Evolutionary conservation across 2,888 invertebrate species (phyloP).

Genomic region (Polymixis flavicincta): DNA sequence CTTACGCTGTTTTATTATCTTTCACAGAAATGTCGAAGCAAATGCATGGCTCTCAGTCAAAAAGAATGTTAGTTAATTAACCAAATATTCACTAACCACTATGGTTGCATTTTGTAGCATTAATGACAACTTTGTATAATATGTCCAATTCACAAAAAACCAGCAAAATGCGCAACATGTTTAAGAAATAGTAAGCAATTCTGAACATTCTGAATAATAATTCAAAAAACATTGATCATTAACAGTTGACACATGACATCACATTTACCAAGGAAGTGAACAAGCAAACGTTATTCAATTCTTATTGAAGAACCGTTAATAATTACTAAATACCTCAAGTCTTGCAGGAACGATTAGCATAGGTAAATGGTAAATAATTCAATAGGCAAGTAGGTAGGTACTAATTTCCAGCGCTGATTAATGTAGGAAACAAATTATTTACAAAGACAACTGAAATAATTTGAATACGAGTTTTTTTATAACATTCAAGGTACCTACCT

Average conservation of each 20-base stretch:
- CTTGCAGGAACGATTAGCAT: neutral
- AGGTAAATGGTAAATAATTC: neutral
- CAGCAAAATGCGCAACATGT: neutral
- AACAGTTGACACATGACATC: neutral
- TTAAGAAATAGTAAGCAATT: neutral
- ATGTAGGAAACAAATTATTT: neutral
- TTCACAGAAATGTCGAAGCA: too few species aligned
- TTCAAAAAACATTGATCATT: neutral
- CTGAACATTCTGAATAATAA: neutral
- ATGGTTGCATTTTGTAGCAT: neutral
- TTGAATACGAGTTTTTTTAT: neutral
- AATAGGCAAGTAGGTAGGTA: neutral
- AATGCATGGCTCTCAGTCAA: neutral
- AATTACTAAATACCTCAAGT: neutral
- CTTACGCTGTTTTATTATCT: too few species aligned
- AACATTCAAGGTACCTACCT: too few species aligned
- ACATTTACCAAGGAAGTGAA: neutral
- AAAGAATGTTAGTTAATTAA: neutral
- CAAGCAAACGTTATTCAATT: neutral
- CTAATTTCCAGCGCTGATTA: neutral
- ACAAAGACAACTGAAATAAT: neutral
- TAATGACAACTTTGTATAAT: neutral
- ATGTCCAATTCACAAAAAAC: neutral
- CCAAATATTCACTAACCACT: neutral
- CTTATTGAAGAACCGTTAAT: neutral